Evolutionary conservation across 2,888 invertebrate species (phyloP), one percentile per base, ranked within the genome.

Genomic region (Andricus quercusramuli): DNA sequence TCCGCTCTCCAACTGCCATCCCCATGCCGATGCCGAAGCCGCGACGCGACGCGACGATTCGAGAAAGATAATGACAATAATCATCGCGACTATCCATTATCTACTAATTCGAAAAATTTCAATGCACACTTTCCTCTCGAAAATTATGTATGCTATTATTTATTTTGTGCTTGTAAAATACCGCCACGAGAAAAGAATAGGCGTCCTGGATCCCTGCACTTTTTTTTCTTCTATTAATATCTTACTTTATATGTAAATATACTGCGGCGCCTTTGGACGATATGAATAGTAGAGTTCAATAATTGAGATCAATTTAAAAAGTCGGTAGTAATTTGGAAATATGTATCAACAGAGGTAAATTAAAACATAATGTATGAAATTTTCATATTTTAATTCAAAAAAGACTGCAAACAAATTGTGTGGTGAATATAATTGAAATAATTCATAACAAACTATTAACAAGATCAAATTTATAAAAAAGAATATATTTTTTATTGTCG

Each of bases 1-100:
- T 51, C n/a, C 74, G 74, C 56, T 74, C n/a, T 17, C 74, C 74
- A 74, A 74, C 74, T 74, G 74, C 70, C 37, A 32, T 44, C 37
- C 37, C 37, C 37, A 37, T 37, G 37, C 37, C 37, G 37, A 8
- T 9, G 37, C 9, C 37, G 37, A 6, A 8, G 68, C 68, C 47
- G 44, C 51, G 25, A 15, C 25, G 37, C 37, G 37, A 37, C 37
- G 20, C 37, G 37, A 67, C 41, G 37, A 37, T 41, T 41, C 41
- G n/a, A 41, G 20, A 67, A 67, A 32, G 17, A 67, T 67, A 67
- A 67, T 37, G 37, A 70, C 47, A 74, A 74, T 74, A 74, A 56
- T 74, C 51, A 51, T n/a, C 56, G 29, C 70, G n/a, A 74, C 29
- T 37, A 37, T 37, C 47, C 9, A 74, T 67, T 67, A 41, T 37